Evolutionary conservation across 1,140 invertebrate genomes (phyloP), one percentile per base, ranked within the genome.

Genomic region (Bursaphelenchus mucronatus): DNA sequence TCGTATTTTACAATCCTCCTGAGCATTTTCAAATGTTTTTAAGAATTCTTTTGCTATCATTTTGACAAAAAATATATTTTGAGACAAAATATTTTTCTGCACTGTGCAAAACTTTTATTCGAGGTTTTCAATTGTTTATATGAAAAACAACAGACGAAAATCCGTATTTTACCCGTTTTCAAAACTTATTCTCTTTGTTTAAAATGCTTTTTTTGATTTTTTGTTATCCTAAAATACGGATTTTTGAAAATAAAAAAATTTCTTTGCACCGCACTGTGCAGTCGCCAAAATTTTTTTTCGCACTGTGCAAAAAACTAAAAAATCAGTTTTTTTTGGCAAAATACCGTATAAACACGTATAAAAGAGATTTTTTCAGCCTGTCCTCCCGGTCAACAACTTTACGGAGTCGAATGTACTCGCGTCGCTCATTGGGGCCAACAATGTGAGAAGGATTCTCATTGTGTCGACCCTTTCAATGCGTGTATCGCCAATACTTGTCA

Each of bases 391-490:
- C 77, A 81, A 47, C 79, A 81, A 61, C 66, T 80, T 5, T 80
- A 80, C 53, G 78, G 78, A 8, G 74, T 80, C 10, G 78, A 80
- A 68, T 80, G 78, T 56, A 75, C 75, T 3, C 61, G 71, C 40
- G 79, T 80, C 5, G 79, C 78, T 51, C 70, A 69, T 54, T 79
- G 67, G 68, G 72, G 73, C 30, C 76, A 81, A 54, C 30, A 63
- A 9, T 80, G 78, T 63, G 67, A 81, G 43, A 13, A 72, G 52
- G 69, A 80, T 49, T 54, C 19, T 30, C 71, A 80, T 53, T 80
- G 78, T 46, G 77, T 80, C 7, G 78, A 80, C 64, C 77, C 78
- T 11, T 80, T 80, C 58, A 80, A 79, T 61, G 58, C 71, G 11
- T 80, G 78, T 59, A 65, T 71, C 43, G 65, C 46, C 41, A 76